A percentile compares a stretch with the other conserved stretches of the same genome.
phyloP scores from a whole-genome alignment of 2,888 invertebrate species.

The Lathronympha strigana region DNA sequence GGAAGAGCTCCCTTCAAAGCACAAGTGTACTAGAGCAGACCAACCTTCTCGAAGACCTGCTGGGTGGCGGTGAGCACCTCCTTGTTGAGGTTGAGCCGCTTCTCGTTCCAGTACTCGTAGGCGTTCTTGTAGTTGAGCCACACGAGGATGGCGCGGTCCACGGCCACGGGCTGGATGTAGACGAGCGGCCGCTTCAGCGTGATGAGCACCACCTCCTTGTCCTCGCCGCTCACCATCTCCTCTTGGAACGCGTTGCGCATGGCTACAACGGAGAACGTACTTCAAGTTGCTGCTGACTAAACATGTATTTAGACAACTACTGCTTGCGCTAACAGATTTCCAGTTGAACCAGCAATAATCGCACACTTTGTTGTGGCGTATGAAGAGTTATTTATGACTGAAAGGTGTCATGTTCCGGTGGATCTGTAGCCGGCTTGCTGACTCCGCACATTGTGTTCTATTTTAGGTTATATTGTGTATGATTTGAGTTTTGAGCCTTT shows the following conservation, averaged over 20 bases:
- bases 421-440: too few relatives aligned
- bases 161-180: slow-evolving; percentile 98
- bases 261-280: slow-evolving; percentile 58
- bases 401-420: too few relatives aligned
- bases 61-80: slow-evolving; percentile 92
- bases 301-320: not conserved
- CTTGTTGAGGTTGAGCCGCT: slow-evolving; percentile 94
- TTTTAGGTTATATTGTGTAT: too few relatives aligned
- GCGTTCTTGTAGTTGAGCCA: slow-evolving; percentile 99
- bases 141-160: slow-evolving; percentile 98
- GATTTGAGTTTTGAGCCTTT: too few relatives aligned
- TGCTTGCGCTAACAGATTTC: too few relatives aligned
- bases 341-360: too few relatives aligned
- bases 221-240: slow-evolving; percentile 93
- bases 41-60: slow-evolving; percentile 78
- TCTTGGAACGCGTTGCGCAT: slow-evolving; percentile 94
- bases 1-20: too few relatives aligned
- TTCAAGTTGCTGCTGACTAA: not conserved
- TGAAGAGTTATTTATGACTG: too few relatives aligned
- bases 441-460: too few relatives aligned
- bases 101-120: slow-evolving; percentile 99
- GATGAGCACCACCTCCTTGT: slow-evolving; percentile 94
- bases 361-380: too few relatives aligned
- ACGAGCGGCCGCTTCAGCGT: slow-evolving; percentile 96
- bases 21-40: not conserved